Percentiles rank a stretch among this genome's conserved stretches.
These are phyloP conservation scores for Delichon dasypus DNA, from an alignment of 2,797 vertebrate genomes.

Conservation along the genomic window DNA sequence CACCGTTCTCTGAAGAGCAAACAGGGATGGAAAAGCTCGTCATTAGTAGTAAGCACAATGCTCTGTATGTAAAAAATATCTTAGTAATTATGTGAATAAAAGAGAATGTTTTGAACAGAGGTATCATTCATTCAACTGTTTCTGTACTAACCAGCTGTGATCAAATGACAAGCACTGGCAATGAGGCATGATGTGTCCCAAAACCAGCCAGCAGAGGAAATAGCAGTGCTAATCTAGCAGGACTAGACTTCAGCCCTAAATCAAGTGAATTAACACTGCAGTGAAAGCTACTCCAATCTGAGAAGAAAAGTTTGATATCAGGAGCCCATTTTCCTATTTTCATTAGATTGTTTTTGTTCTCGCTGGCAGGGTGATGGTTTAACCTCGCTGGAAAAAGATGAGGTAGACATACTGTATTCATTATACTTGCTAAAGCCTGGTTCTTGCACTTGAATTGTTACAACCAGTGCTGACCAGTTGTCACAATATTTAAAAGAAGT, in stretches of 20 bases:
- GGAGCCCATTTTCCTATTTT: constrained; percentile 57
- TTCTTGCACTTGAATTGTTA: not conserved
- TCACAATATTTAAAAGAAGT: not conserved
- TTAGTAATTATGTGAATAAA: not conserved
- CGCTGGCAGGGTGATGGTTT: not conserved
- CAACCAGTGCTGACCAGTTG: not conserved
- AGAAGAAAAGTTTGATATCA: not conserved
- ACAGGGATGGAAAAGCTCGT: not conserved
- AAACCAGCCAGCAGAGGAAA: constrained; percentile 23
- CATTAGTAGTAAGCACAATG: not conserved
- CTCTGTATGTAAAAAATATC: not conserved
- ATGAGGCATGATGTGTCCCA: not conserved
- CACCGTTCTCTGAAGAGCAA: not conserved
- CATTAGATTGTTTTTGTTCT: constrained; percentile 49
- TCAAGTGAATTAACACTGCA: constrained; percentile 34
- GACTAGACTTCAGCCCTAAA: constrained; percentile 19
- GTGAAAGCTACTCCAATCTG: not conserved
- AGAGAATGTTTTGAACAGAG: constrained; percentile 5
- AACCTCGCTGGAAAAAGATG: not conserved
- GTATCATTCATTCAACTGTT: constrained; percentile 9
- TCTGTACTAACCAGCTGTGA: not conserved
- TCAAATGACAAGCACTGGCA: constrained; percentile 36
- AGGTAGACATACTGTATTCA: not conserved
- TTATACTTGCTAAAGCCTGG: not conserved
- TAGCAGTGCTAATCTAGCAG: constrained; percentile 42